Conservation (phyloP, 64 coral and sea anemone genomes). For the Orbicella faveolata region DNA sequence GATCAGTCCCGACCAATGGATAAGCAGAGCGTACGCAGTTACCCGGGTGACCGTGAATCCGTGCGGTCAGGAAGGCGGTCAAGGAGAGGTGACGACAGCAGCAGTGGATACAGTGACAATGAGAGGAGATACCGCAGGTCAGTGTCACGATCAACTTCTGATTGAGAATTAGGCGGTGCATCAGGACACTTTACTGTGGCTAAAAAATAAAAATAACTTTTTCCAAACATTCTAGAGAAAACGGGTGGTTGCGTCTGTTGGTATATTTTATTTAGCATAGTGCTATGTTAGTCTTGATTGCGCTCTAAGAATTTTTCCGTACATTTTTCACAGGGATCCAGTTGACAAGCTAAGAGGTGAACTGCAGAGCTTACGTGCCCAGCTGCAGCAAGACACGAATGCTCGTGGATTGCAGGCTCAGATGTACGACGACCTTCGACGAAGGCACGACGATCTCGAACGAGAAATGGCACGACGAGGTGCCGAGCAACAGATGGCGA, state of each 20-base stretch:
- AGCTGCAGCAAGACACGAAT: constrained; percentile 70
- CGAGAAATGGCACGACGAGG: constrained; percentile 85
- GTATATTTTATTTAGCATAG: too few relatives aligned
- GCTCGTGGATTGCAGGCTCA: constrained; percentile 77
- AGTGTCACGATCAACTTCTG: not conserved
- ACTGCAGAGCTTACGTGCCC: constrained; percentile 58
- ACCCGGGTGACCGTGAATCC: constrained; percentile 89
- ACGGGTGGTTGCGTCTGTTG: too few relatives aligned
- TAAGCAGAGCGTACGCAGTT: constrained; percentile 89
- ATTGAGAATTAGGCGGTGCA: too few relatives aligned
- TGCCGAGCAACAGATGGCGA: constrained; percentile 88
- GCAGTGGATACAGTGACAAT: constrained; percentile 85
- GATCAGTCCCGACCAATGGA: constrained; percentile 78
- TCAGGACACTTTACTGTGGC: too few relatives aligned
- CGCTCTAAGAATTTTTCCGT: not conserved
- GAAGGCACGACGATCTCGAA: constrained; percentile 85
- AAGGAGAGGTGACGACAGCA: constrained; percentile 77
- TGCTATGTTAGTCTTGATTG: too few relatives aligned
- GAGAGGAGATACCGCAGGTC: constrained; percentile 72
- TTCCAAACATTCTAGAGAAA: too few relatives aligned
- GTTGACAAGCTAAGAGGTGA: constrained; percentile 75
- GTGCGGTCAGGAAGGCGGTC: constrained; percentile 84
- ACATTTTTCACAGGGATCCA: constrained; percentile 49
- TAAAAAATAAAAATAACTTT: too few relatives aligned
- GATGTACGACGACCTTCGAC: constrained; percentile 80